Percentiles rank a stretch among this genome's conserved stretches.
phyloP scores from a whole-genome alignment of 2,797 vertebrate species.

The Sciurus vulgaris region DNA sequence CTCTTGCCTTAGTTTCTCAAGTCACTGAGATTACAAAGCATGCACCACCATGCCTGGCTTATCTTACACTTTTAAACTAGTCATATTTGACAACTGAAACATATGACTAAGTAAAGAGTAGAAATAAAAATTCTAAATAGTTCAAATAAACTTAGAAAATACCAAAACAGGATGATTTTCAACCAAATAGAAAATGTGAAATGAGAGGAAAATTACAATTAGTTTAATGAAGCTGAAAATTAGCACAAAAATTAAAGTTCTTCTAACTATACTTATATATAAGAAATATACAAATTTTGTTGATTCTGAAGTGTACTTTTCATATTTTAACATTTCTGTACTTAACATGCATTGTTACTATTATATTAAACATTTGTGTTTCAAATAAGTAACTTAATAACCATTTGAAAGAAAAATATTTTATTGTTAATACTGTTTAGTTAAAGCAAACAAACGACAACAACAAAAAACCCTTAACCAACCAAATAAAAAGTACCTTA shows the following conservation, averaged over 20 bases:
- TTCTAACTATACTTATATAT: neutral
- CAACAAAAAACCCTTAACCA: neutral
- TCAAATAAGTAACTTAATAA: neutral
- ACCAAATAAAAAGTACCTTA: neutral
- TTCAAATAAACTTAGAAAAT: neutral
- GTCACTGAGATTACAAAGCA: neutral
- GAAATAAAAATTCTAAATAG: constrained; percentile 20
- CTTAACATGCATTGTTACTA: neutral
- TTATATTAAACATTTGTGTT: neutral
- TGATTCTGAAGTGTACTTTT: neutral
- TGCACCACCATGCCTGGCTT: neutral
- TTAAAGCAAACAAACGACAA: neutral
- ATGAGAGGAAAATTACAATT: neutral
- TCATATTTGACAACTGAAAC: constrained; percentile 9
- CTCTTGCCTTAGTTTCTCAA: neutral
- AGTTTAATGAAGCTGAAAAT: neutral
- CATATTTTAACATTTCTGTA: constrained; percentile 11
- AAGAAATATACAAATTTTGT: neutral
- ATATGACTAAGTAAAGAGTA: neutral
- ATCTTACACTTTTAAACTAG: neutral
- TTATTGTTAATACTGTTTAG: neutral
- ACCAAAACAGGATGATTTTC: neutral
- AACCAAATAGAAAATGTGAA: neutral
- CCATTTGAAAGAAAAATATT: neutral
- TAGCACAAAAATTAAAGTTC: neutral